Percentiles rank a stretch among this genome's conserved stretches.
These are phyloP conservation scores for Anabacerthia variegaticeps DNA, from an alignment of 2,797 vertebrate genomes.

Conservation along the genomic window DNA sequence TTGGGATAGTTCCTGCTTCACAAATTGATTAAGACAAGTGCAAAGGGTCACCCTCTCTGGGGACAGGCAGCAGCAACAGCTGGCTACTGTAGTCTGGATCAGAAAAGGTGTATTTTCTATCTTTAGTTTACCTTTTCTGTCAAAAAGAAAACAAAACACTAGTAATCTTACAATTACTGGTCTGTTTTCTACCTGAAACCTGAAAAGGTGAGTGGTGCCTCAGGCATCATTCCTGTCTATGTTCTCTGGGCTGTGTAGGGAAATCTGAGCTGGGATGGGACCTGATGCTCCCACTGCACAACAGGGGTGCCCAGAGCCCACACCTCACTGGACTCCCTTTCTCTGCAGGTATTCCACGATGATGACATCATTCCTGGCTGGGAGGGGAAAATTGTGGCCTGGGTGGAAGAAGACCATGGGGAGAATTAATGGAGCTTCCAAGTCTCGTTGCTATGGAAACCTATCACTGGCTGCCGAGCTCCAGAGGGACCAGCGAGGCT, in stretches of 20 bases:
- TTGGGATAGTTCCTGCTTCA: neutral
- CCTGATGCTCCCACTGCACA: neutral
- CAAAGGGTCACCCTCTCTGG: neutral
- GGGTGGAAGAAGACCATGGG: constrained; percentile 96
- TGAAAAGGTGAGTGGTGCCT: neutral
- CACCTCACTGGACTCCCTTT: neutral
- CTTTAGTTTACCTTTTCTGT: neutral
- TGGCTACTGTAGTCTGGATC: neutral
- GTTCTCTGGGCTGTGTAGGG: neutral
- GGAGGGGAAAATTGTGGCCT: constrained; percentile 99
- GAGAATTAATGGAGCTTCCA: constrained; percentile 82
- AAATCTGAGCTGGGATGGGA: neutral
- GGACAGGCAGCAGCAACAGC: neutral
- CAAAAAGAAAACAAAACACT: neutral
- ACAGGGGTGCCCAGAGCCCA: neutral
- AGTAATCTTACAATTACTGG: neutral
- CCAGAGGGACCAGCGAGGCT: constrained; percentile 57
- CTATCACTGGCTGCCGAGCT: constrained; percentile 49
- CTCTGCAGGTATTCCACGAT: constrained; percentile 87
- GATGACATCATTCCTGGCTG: constrained; percentile 94
- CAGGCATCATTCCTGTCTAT: neutral
- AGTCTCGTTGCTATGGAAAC: constrained; percentile 19
- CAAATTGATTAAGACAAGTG: neutral
- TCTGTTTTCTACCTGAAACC: neutral
- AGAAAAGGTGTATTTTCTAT: neutral